phyloP scores from a whole-genome alignment of 1,140 invertebrate genomes.

The Ips typographus region DNA sequence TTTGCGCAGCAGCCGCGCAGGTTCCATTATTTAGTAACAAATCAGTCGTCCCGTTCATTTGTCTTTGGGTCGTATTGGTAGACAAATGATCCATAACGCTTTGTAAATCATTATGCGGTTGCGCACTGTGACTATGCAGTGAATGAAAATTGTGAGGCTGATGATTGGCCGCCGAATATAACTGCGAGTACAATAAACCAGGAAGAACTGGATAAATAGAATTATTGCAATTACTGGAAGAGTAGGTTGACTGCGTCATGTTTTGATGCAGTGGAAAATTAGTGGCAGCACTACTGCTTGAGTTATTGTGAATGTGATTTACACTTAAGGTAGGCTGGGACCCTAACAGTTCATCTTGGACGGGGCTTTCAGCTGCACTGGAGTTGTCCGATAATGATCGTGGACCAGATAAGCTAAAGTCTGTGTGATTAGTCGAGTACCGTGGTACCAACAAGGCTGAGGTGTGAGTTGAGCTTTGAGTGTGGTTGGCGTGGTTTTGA shows the following conservation, averaged over 20 bases:
- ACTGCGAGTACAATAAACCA: slow-evolving; percentile 78
- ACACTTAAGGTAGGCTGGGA: slow-evolving; percentile 56
- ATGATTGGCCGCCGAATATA: slow-evolving; percentile 77
- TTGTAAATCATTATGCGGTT: slow-evolving; percentile 67
- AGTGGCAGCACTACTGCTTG: slow-evolving; percentile 45
- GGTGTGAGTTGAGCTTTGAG: slow-evolving; percentile 49
- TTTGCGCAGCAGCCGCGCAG: slow-evolving; percentile 60
- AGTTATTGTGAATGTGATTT: slow-evolving; percentile 62
- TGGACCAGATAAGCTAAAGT: slow-evolving; percentile 58
- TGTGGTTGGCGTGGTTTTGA: slow-evolving; percentile 52
- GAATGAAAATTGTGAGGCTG: slow-evolving; percentile 75
- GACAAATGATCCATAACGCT: slow-evolving; percentile 72
- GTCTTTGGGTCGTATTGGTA: slow-evolving; percentile 58
- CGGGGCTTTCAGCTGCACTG: slow-evolving; percentile 78
- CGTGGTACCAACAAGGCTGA: slow-evolving; percentile 58
- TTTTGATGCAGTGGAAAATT: slow-evolving; percentile 64
- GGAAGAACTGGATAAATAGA: slow-evolving; percentile 73
- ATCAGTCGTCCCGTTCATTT: slow-evolving; percentile 58
- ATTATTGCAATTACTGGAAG: slow-evolving; percentile 63
- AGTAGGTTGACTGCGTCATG: slow-evolving; percentile 53
- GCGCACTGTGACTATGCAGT: slow-evolving; percentile 64
- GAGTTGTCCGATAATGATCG: slow-evolving; percentile 76
- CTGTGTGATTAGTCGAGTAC: slow-evolving; percentile 55
- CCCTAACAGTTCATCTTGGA: slow-evolving; percentile 70
- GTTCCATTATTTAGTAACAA: slow-evolving; percentile 59